Evolutionary conservation across 2,888 invertebrate genomes (phyloP), one percentile per base, ranked within the genome.

Genomic region (Pristionchus mayeri): DNA sequence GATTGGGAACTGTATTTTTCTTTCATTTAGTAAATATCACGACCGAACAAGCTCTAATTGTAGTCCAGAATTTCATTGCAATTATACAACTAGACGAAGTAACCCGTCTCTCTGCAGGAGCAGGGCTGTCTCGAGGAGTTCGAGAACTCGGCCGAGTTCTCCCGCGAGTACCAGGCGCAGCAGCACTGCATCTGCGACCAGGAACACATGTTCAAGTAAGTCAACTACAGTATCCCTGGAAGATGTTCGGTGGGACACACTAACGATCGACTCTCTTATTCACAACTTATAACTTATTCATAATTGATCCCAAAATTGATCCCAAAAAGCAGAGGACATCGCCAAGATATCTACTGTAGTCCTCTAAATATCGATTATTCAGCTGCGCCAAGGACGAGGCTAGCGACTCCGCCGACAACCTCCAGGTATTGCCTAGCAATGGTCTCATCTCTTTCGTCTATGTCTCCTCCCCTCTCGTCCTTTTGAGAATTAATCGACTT

Each of bases 181-280:
- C 97, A 98, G 93, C 96, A 97, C 87, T 99, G 99, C 93, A 97
- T 98, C 95, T 99, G 99, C 90, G 99, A 99, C 93, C 96, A 96
- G 21, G 98, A 99, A 92, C 98, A 99, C 94, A 98, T 93, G 93
- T 93, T 92, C 89, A 93, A 93, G 90, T 92, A 63, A 76, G 87
- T 63, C 63, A 34, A 63, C 63, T 63, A 63, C 63, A 30, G 63
- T 63, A 63, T 1, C 34, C 57, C 27, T 4, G n/a, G n/a, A n/a
- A n/a, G 34, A 50, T 27, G 50, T 60, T 37, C 40, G 34, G 30
- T 16, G 63, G 34, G 63, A 54, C 50, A 13, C 67, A 84, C 11
- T 54, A n/a, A 18, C 86, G 79, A 63, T 81, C n/a, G n/a, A n/a
- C n/a, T n/a, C n/a, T n/a, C n/a, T n/a, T n/a, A n/a, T 86, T 80